A percentile compares a stretch with the other conserved stretches of the same genome.
phyloP scores from a whole-genome alignment of 2,797 vertebrate genomes.

The Gadopsis marmoratus region DNA sequence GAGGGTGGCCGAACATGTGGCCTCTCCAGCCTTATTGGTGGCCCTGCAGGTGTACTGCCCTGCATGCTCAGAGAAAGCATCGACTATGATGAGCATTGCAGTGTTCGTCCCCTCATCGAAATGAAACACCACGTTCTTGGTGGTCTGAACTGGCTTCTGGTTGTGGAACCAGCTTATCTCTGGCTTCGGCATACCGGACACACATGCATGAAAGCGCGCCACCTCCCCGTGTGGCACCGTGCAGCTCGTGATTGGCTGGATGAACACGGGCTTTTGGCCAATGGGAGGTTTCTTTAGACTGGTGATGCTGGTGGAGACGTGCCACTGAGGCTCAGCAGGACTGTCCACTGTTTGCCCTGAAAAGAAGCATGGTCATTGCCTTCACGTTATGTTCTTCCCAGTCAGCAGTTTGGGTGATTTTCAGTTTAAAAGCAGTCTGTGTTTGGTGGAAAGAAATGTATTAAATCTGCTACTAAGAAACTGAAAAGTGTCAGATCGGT shows the following conservation, averaged over 20 bases:
- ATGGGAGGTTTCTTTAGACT: constrained; percentile 87
- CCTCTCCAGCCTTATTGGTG: constrained; percentile 90
- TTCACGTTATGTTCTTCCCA: constrained; percentile 27
- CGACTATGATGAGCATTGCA: constrained; percentile 94
- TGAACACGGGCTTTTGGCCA: constrained; percentile 92
- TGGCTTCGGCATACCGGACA: constrained; percentile 89
- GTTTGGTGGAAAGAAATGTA: neutral
- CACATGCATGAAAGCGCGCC: constrained; percentile 91
- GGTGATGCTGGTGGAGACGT: constrained; percentile 82
- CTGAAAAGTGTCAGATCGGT: neutral
- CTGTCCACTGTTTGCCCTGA: constrained; percentile 89
- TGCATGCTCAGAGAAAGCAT: constrained; percentile 92
- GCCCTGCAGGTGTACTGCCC: constrained; percentile 95
- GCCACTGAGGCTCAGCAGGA: constrained; percentile 84
- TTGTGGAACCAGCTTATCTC: constrained; percentile 94
- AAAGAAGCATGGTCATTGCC: constrained; percentile 88
- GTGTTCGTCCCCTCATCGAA: constrained; percentile 92
- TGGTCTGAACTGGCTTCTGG: constrained; percentile 87
- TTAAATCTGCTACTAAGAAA: neutral
- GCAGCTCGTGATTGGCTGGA: constrained; percentile 91
- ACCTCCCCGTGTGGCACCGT: constrained; percentile 90
- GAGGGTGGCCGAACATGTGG: constrained; percentile 90
- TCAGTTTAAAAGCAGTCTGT: neutral
- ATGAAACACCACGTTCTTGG: constrained; percentile 93
- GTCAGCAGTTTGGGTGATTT: constrained; percentile 1